Evolutionary conservation across 2,888 invertebrate species (phyloP).

Genomic region (Linnaemya vulpina): DNA sequence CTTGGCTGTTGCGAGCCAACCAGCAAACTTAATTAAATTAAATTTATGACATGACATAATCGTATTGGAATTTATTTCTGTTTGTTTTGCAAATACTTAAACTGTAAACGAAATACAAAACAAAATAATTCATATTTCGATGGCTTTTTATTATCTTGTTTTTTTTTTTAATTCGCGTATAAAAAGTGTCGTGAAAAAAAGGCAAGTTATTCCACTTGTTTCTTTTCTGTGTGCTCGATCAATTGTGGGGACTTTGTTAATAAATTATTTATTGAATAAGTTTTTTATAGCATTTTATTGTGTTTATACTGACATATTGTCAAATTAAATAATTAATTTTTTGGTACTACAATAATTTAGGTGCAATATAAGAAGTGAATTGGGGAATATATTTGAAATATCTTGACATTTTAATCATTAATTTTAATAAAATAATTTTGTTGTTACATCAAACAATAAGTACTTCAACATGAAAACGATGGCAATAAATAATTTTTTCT

Average conservation of each 20-base stretch:
- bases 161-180: neutral
- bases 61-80: slow-evolving; percentile 76
- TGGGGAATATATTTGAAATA: no score
- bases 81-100: slow-evolving; percentile 45
- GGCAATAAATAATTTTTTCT: no score
- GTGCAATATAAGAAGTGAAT: neutral
- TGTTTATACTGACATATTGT: slow-evolving; percentile 29
- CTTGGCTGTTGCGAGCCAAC: slow-evolving; percentile 2
- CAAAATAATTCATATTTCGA: slow-evolving; percentile 42
- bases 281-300: slow-evolving; percentile 21
- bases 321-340: slow-evolving; percentile 3
- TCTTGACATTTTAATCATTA: no score
- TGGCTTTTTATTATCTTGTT: slow-evolving; percentile 9
- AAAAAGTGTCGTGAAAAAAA: slow-evolving; percentile 6
- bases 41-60: slow-evolving; percentile 77
- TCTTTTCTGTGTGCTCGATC: neutral
- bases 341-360: neutral
- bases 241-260: slow-evolving; percentile 4
- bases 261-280: slow-evolving; percentile 24
- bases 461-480: no score
- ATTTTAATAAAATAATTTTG: no score
- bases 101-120: slow-evolving; percentile 19
- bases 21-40: slow-evolving; percentile 63
- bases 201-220: neutral
- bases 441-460: no score